Evolutionary conservation across 2,888 invertebrate species (phyloP), one percentile per base, ranked within the genome.

Genomic region (Amaurobius ferox): DNA sequence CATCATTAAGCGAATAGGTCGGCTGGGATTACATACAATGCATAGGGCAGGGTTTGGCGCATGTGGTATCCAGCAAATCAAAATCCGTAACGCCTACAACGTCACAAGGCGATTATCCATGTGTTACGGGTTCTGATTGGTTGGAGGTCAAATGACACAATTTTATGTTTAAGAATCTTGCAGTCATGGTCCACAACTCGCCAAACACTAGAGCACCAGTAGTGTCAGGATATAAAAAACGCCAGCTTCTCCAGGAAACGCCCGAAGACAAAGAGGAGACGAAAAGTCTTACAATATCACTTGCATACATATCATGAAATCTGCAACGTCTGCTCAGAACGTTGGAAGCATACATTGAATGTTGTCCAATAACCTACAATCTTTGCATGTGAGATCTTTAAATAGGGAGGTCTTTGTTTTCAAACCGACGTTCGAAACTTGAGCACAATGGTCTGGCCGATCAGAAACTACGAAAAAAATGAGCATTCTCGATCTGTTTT

Each of bases 361-460:
- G 67, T 66, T 48, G 55, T 79, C 67, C 66, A 55, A 55, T 23
- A 55, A 23, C 23, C 23, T 55, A 23, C 55, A 55, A 16, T 55
- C 23, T 23, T 55, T 55, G 19, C 23, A 3, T 55, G 19, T 5
- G 23, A 5, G 19, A 19, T 55, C 16, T 23, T 23, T 7, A 23
- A 55, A 55, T 2, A 55, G 5, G 23, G 3, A 55, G 5, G 23
- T 55, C 19, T 55, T 16, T 23, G 1, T 55, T 55, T 55, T 55
- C 23, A 55, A 55, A 55, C 55, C 11, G 19, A 55, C 35, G 29
- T 62, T 68, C 40, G 61, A 28, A 48, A 55, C 77, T 85, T 85
- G 77, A 85, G 83, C 83, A 85, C 72, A 85, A 85, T 71, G 39
- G 66, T 48, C 64, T 71, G 81, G 81, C 66, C 76, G 55, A 55